Evolutionary conservation across 2,113 vertebrate genomes (phyloP), one percentile per base, ranked within the genome.

Genomic region (Pithys albifrons): DNA sequence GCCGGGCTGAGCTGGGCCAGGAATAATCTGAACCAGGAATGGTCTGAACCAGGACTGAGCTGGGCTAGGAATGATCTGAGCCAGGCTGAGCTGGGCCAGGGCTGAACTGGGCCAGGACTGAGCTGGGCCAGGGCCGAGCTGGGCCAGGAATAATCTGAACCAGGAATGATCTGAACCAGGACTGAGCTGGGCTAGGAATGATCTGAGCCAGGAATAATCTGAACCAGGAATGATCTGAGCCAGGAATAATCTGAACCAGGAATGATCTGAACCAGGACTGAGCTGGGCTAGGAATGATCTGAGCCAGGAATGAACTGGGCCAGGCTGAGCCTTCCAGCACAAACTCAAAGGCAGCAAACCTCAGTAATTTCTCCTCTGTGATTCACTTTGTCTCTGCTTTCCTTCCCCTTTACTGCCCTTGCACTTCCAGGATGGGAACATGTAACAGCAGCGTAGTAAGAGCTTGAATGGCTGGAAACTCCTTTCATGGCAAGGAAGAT

Each of bases 401-500:
- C 24, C 91, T 80, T 93, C 78, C 59, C 93, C 80, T 51, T 52
- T 61, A 73, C 88, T 95, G 85, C 90, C 91, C 83, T 84, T 83
- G 82, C 76, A 15, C 64, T 86, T 91, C 79, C 88, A 81, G 83
- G 51, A 16, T 22, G 2, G 71, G 76, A 58, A 66, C 71, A 66
- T 27, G 82, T 80, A 77, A 25, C 67, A 39, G 93, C 78, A 2
- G 48, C 2, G 29, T 41, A 67, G 91, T 45, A 71, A 85, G 75
- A 5, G 13, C 88, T 59, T 84, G 94, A 87, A 85, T 74, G 94
- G 70, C 92, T 93, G 75, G 91, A 87, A 95, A 93, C 93, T 66
- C 89, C 85, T 92, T 95, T 96, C 76, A 45, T 71, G n/a, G 93
- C 85, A 54, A 75, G 55, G 82, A 62, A 55, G 88, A 87, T 61